A percentile compares a stretch with the other conserved stretches of the same genome.
Conservation (phyloP, 2,888 invertebrate species). For the Drosophila prostipennis region DNA sequence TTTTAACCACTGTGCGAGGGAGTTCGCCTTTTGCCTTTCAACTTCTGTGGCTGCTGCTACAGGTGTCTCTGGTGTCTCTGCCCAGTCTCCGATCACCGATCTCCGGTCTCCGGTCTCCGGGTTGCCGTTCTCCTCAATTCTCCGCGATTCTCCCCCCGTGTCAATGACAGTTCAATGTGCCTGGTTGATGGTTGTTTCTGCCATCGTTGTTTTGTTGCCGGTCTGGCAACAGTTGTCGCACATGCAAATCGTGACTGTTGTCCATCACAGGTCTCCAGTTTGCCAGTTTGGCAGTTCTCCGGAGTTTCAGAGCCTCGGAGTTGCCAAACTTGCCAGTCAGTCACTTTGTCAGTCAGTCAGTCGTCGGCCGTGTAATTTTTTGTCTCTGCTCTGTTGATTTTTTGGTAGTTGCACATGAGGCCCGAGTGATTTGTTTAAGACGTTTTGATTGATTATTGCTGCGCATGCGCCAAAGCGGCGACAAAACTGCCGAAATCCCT, state of each 20-base stretch:
- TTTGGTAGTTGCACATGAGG: constrained; percentile 70
- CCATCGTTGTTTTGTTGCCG: constrained; percentile 37
- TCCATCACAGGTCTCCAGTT: constrained; percentile 69
- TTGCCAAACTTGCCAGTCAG: constrained; percentile 69
- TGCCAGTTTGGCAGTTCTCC: constrained; percentile 47
- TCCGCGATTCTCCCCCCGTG: constrained; percentile 66
- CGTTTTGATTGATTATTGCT: constrained; percentile 79
- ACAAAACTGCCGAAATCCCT: constrained; percentile 50
- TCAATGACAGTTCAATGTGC: constrained; percentile 83
- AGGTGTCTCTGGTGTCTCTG: constrained; percentile 71
- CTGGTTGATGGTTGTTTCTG: constrained; percentile 62
- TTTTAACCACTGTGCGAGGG: constrained; percentile 48
- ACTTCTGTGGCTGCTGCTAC: constrained; percentile 61
- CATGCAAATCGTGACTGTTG: constrained; percentile 80
- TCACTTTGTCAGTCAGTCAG: constrained; percentile 52
- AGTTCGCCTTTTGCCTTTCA: constrained; percentile 74
- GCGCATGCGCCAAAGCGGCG: constrained; percentile 66
- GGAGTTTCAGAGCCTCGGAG: constrained; percentile 36
- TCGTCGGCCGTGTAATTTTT: constrained; percentile 32
- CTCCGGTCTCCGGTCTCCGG: constrained; percentile 25
- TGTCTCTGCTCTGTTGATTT: constrained; percentile 32
- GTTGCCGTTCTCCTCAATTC: constrained; percentile 37
- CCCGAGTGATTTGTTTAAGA: constrained; percentile 78
- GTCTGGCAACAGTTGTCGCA: constrained; percentile 76
- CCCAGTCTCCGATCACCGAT: constrained; percentile 33